Base-by-base conservation (phyloP, 2,888 invertebrate species). In the Athripsodes cinereus region DNA sequence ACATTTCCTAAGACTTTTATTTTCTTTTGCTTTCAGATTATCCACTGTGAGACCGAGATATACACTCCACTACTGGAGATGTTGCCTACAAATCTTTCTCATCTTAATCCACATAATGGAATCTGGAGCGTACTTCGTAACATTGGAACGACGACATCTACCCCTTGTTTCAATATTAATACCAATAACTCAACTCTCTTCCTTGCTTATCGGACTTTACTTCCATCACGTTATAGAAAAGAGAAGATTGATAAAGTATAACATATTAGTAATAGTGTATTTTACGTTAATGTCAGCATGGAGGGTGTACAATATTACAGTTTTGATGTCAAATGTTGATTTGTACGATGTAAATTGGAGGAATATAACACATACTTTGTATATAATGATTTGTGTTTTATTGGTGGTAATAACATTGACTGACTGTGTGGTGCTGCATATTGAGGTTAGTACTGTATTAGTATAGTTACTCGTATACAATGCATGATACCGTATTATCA, bases 161-260 rank as follows among this genome's bases (percentile, higher is more conserved):
- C 59, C 69, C 22, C 63, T 65, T 10, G 55, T 60, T 10, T 57
- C 63, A 5, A 64, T 69, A 1, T 18, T 68, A 22, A 64, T 67
- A 2, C 66, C 69, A 50, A 57, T 65, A 22, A 53, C 66, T n/a
- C 65, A 66, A 1, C 55, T 68, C 2, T 13, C 67, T 11, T 65
- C 68, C n/a, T 57, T 68, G 8, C 2, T 68, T 13, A 64, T 66
- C 8, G 72, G 70, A 59, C 67, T 71, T 64, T 64, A 66, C 46
- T 60, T 69, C 46, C 69, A 71, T 62, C 67, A 67, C 18, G 64
- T 62, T 40, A 66, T 67, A 13, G 71, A 70, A 53, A 64, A 63
- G 22, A 64, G 64, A 20, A 65, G 66, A 20, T 66, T 52, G 44
- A 63, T 5, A 66, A 66, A 1, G 57, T 67, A 20, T 61, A 62